Evolutionary conservation across 2,888 invertebrate species (phyloP), one percentile per base, ranked within the genome.

Genomic region (Phortica okadai): DNA sequence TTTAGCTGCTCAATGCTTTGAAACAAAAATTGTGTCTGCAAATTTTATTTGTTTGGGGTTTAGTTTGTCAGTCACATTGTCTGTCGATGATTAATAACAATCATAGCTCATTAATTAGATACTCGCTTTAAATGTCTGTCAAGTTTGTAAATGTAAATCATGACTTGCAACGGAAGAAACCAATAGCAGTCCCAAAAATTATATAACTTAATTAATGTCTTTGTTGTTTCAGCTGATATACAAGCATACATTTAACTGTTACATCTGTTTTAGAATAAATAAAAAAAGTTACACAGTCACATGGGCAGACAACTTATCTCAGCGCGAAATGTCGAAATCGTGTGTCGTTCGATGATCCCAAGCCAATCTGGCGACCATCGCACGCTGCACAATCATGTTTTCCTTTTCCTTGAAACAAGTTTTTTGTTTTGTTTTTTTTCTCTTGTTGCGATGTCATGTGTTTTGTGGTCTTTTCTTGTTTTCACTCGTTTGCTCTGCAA

Each of bases 41-140:
- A 74, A 67, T 74, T 73, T 78, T 78, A 78, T 79, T 76, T 78
- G 75, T 77, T 79, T 75, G 79, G 77, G 75, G 77, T 78, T 80
- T 78, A 45, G 75, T 76, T 69, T 33, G 33, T 59, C 8, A 50
- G n/a, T 66, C 64, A 64, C 25, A 67, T 21, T 21, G 59, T 44
- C 42, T 41, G 56, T 42, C n/a, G 6, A 45, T 14, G 45, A 62
- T 66, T 41, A 70, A 11, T 50, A 45, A 59, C 21, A 73, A 7
- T 11, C 54, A 64, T 50, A 64, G 25, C 45, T 16, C 59, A 75
- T 75, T 67, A 45, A 75, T 59, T 59, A 70, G 59, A 62, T n/a
- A 21, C 41, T 58, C 16, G 54, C 54, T 67, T 67, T 59, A 70
- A 75, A 45, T 42, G 59, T 75, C 33, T 62, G 66, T 56, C 62